Evolutionary conservation across 1,140 invertebrate genomes (phyloP).

Genomic region (Saxidomus purpurata): DNA sequence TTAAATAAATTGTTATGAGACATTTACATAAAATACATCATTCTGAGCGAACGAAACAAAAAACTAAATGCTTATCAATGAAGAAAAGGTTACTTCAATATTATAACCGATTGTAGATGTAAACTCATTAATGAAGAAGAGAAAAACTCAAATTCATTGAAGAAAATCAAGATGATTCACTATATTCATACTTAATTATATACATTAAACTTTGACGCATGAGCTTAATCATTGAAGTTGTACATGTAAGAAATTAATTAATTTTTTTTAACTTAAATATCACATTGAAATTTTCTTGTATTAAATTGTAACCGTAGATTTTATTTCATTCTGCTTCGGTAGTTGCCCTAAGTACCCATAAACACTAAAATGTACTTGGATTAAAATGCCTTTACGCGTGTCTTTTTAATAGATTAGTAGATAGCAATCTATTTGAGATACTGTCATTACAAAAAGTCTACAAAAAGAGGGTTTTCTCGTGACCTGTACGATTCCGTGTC

Average conservation of each 20-base stretch:
- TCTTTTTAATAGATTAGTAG: constrained; percentile 3
- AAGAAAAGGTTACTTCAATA: not conserved
- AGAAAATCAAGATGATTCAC: not conserved
- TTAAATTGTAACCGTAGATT: constrained; percentile 40
- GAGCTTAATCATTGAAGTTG: not conserved
- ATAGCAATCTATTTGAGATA: constrained; percentile 13
- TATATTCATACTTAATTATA: not conserved
- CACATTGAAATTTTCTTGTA: constrained; percentile 20
- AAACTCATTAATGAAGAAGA: not conserved
- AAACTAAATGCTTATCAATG: not conserved
- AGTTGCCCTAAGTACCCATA: not conserved
- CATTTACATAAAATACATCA: not conserved
- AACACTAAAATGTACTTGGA: not conserved
- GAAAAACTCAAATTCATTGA: constrained; percentile 9
- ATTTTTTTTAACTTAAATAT: constrained; percentile 15
- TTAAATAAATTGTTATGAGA: not conserved
- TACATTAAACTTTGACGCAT: not conserved
- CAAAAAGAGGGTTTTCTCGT: not conserved
- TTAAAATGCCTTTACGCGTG: not conserved
- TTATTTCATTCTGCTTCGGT: constrained; percentile 37
- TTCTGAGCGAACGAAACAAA: not conserved
- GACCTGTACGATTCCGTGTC: constrained; percentile 33
- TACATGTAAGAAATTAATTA: constrained; percentile 42
- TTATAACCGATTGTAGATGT: not conserved
- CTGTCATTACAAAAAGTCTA: not conserved